Base-by-base conservation (phyloP, 2,797 vertebrate genomes). In the Labeo calbasu region DNA sequence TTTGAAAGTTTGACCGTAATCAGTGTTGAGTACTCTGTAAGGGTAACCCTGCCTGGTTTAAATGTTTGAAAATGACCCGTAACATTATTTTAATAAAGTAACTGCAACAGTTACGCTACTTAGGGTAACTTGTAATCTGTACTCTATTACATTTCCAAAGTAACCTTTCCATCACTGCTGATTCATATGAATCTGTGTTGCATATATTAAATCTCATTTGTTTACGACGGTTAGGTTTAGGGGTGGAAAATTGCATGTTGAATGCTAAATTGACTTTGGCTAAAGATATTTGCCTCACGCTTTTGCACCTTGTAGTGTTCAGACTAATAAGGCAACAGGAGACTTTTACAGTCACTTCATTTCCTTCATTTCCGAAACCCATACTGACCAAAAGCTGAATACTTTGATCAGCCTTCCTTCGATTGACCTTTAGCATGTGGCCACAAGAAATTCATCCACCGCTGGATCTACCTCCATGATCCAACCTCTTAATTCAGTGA, bases 401-500 rank as follows among this genome's bases (percentile, higher is more conserved):
- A 21, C 19, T 51, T 79, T 75, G 72, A 75, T 4, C 46, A 66
- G 19, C 12, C 17, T 66, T 63, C 15, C 25, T 23, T 36, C 50
- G 40, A 19, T 8, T 53, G 46, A 53, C 19, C 25, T 70, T 70
- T 43, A 70, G 51, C 66, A 70, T 57, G 50, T 7, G 14, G 40
- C 19, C 14, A 32, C 40, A 5, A 48, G 21, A 61, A 61, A 40
- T 59, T 48, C 68, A 32, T 81, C 19, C 15, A 72, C 14, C 79
- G 59, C 65, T 36, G 21, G 50, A 36, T 79, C 61, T 53, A 48
- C 59, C 10, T 28, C 6, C 17, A 55, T 53, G 66, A 66, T 46
- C 32, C 79, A 85, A 23, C 32, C 61, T 68, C 77, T 79, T 76
- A 68, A 75, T 66, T 79, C 81, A 78, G 23, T 66, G 65, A 65